phyloP scores from a whole-genome alignment of 2,113 vertebrate species.

The Sporophila hypoxantha region DNA sequence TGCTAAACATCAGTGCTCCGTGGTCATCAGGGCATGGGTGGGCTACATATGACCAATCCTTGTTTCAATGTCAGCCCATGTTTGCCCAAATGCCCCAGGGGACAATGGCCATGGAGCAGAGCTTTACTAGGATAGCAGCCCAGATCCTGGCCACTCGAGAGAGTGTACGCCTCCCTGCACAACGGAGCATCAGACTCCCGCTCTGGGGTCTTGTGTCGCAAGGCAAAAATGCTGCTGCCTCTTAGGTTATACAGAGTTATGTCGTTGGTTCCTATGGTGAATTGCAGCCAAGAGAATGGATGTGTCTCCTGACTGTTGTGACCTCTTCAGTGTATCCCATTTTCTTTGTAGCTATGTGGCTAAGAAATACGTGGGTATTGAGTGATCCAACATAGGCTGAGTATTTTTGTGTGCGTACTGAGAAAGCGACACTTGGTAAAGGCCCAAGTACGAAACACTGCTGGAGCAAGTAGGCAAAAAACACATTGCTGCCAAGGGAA shows the following conservation, averaged over 20 bases:
- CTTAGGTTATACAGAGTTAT: neutral
- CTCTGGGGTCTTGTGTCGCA: neutral
- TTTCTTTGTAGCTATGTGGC: neutral
- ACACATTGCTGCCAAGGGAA: neutral
- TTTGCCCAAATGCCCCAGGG: neutral
- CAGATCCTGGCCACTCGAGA: neutral
- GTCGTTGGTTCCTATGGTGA: neutral
- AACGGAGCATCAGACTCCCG: neutral
- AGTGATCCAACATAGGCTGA: neutral
- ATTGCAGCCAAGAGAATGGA: neutral
- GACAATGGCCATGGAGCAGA: neutral
- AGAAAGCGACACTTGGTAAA: neutral
- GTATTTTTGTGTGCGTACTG: neutral
- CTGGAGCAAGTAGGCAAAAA: neutral
- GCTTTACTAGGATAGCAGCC: neutral
- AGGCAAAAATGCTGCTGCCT: neutral
- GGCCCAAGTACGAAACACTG: neutral
- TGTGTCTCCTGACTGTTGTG: neutral
- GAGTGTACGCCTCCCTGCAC: too few species aligned
- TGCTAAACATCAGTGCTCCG: accelerated
- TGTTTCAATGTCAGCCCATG: accelerated
- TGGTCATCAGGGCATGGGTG: neutral
- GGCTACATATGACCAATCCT: neutral
- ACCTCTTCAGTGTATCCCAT: neutral
- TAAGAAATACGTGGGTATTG: neutral